Evolutionary conservation across 2,113 vertebrate genomes (phyloP), one percentile per base, ranked within the genome.

Genomic region (Manacus vitellinus): DNA sequence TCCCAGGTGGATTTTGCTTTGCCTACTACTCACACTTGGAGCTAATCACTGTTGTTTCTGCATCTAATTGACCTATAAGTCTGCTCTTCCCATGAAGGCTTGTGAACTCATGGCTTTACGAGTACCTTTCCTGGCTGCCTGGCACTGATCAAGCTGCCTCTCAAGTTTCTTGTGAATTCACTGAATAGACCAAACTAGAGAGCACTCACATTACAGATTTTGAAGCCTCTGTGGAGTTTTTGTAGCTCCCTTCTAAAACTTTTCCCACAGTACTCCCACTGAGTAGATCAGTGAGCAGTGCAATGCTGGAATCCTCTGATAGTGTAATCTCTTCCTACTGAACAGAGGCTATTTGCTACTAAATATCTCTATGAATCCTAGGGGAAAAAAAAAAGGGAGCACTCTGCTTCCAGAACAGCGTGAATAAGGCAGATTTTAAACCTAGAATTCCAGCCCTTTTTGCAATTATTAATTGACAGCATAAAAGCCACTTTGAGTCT

Each of bases 321-420:
- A 49, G 19, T 39, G 5, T 51, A 46, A 41, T n/a, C 12, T 79
- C 25, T 73, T 75, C 66, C 19, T 35, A 51, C 44, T 51, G 79
- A 76, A 80, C 20, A 27, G 17, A 63, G 19, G 8, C 15, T 55
- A 30, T 39, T 63, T 76, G 54, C n/a, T 27, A 51, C 25, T 52
- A 74, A 82, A 46, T 28, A 71, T 1, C 10, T 11, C 23, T n/a
- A 43, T 9, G 18, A 59, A 43, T 33, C 30, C 41, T 43, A 15
- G 6, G 9, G 4, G 14, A 11, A 22, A 2, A 10, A 12, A 25
- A 19, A 18, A 52, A 1, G n/a, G 9, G 2, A 75, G 14, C 15
- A 68, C 31, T 77, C 41, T 56, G 13, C 37, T 70, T 70, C 16
- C 46, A 73, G 12, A 93, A 33, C 10, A 73, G 37, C 0, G 0